Conservation (phyloP, 2,113 vertebrate genomes). For the Origma solitaria region DNA sequence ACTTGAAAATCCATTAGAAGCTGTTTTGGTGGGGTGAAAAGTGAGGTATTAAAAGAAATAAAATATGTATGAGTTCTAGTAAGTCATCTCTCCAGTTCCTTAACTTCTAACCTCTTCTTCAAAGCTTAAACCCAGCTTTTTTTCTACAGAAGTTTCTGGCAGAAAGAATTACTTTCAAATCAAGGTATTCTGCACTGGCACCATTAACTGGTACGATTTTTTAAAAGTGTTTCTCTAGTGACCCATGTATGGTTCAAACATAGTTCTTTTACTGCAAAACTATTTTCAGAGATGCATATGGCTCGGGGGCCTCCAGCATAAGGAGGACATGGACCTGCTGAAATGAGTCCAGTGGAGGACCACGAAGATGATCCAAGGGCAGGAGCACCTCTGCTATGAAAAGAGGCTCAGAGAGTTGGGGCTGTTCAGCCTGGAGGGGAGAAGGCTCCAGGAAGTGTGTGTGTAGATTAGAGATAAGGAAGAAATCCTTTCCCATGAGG, state of each 20-base stretch:
- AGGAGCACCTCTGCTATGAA: neutral
- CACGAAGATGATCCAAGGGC: neutral
- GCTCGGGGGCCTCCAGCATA: neutral
- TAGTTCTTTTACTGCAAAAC: neutral
- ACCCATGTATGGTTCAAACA: neutral
- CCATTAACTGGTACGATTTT: neutral
- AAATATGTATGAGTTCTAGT: conserved; percentile 17
- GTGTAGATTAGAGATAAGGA: neutral
- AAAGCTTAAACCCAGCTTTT: neutral
- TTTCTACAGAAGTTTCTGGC: neutral
- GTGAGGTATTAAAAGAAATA: conserved; percentile 23
- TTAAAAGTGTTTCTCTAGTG: neutral
- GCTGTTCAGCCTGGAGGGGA: neutral
- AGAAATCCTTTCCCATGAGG: neutral
- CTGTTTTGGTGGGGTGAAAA: neutral
- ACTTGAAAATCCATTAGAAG: conserved; percentile 19
- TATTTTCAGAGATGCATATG: neutral
- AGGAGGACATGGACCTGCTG: neutral
- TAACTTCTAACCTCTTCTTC: neutral
- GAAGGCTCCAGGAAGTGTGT: neutral
- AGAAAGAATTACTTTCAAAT: neutral
- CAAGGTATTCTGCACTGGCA: neutral
- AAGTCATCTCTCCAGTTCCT: neutral
- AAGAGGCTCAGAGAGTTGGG: neutral
- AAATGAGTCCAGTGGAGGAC: neutral